Base-by-base conservation (phyloP, 1,140 invertebrate species). In the Coelopa frigida region DNA sequence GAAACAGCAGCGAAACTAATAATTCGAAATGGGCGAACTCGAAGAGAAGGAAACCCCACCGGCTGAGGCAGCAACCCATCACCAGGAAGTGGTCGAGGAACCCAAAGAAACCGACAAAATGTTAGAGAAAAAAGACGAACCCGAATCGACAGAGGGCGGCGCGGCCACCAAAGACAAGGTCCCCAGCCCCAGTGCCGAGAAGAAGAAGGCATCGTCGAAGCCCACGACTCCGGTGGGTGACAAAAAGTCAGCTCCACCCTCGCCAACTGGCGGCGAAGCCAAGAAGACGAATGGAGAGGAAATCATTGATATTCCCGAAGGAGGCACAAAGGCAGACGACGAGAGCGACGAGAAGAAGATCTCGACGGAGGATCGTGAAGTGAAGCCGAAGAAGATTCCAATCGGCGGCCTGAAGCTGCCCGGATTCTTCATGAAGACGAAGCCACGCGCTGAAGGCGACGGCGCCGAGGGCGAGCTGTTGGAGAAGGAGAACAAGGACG, bases 321-420 rank as follows among this genome's bases (percentile, higher is more conserved):
- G 70, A 64, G 49, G 59, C 54, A 27, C 37, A 31, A 61, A 64
- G 20, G 21, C 46, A 61, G 4, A 75, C 75, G 54, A 53, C 58
- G 45, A 73, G 67, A 48, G 52, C 20, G 75, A 74, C 40, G 75
- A 73, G 23, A 73, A 73, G 15, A 74, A 76, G 44, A 73, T 82
- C 5, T 78, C 77, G 12, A 79, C 81, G 55, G 78, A 81, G 56
- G 79, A 79, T 22, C 73, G 79, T 47, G 80, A 82, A 63, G 80
- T 82, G 2, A 84, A 85, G 55, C 82, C 82, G 7, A 85, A 83
- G 59, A 86, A 85, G 62, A 86, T 87, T 56, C 85, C 85, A 3
- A 87, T 87, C 51, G 84, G 84, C 24, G 85, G 83, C 11, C 85
- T 88, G 37, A 85, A 86, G 72, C 82, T 88, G 78, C 85, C 84